phyloP scores from a whole-genome alignment of 2,888 invertebrate species.

The Metellina segmentata region DNA sequence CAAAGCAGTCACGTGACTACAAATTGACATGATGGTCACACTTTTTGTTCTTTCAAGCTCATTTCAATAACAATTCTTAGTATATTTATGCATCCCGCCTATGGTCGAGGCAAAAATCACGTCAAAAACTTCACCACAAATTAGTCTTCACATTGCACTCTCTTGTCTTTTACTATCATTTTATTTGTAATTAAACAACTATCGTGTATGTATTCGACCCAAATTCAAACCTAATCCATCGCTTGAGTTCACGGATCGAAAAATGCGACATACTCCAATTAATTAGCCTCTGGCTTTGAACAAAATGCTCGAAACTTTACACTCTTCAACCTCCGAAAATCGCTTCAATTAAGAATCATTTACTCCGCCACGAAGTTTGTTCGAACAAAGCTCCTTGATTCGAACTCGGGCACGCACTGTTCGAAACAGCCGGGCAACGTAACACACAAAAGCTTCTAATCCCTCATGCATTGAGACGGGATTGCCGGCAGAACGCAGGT shows the following conservation, averaged over 20 bases:
- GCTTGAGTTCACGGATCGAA: neutral
- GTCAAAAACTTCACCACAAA: too few species aligned
- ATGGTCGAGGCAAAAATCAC: too few species aligned
- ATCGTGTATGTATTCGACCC: too few species aligned
- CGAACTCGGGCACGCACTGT: neutral
- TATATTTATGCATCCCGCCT: too few species aligned
- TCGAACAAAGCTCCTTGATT: neutral
- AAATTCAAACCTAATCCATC: neutral
- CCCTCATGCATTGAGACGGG: neutral
- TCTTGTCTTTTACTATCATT: too few species aligned
- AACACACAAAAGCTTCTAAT: slow-evolving; percentile 1
- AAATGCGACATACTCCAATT: neutral
- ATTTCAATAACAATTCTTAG: too few species aligned
- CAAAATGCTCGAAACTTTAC: neutral
- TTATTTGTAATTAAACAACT: too few species aligned
- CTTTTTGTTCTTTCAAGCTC: too few species aligned
- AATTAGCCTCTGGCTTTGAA: neutral
- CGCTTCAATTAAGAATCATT: neutral
- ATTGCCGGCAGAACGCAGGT: neutral
- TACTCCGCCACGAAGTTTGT: neutral
- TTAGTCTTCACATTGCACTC: too few species aligned
- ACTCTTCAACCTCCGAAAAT: neutral
- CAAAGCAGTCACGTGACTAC: too few species aligned
- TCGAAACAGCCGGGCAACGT: neutral
- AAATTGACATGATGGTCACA: too few species aligned